Conservation (phyloP, 2,113 vertebrate genomes). For the Ophthalmolycus amberensis region DNA sequence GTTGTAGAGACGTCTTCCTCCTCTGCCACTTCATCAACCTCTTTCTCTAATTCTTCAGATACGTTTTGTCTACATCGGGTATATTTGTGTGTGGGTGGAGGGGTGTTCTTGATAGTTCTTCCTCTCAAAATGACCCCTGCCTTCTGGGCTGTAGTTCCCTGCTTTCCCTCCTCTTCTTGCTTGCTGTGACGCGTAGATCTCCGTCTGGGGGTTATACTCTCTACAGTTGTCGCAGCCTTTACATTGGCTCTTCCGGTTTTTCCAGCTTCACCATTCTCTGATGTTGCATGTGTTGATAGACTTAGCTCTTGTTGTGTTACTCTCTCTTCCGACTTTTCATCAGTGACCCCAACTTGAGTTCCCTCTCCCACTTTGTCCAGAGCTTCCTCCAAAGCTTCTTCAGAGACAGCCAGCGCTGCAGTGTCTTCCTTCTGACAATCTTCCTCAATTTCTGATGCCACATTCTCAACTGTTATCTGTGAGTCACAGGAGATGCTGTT, state of each 20-base stretch:
- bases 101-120: slow-evolving; percentile 2
- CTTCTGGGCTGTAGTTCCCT: neutral
- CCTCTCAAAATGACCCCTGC: slow-evolving; percentile 12
- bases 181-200: neutral
- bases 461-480: slow-evolving; percentile 54
- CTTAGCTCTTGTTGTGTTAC: neutral
- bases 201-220: slow-evolving; percentile 8
- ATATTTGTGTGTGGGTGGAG: neutral
- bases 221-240: neutral
- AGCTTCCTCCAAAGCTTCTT: slow-evolving; percentile 5
- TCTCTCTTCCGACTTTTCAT: neutral
- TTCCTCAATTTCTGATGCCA: slow-evolving; percentile 55
- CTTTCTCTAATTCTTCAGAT: neutral
- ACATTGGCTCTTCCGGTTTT: neutral
- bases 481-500: slow-evolving; percentile 14
- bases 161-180: neutral
- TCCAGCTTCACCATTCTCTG: neutral
- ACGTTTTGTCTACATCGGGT: neutral
- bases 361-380: neutral
- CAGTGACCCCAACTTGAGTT: neutral
- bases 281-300: neutral
- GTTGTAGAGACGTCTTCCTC: neutral
- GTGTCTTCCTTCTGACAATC: neutral
- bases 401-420: neutral
- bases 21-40: neutral